These are phyloP conservation scores for Mystacides longicornis DNA, from an alignment of 2,888 invertebrate species.

Conservation along the genomic window DNA sequence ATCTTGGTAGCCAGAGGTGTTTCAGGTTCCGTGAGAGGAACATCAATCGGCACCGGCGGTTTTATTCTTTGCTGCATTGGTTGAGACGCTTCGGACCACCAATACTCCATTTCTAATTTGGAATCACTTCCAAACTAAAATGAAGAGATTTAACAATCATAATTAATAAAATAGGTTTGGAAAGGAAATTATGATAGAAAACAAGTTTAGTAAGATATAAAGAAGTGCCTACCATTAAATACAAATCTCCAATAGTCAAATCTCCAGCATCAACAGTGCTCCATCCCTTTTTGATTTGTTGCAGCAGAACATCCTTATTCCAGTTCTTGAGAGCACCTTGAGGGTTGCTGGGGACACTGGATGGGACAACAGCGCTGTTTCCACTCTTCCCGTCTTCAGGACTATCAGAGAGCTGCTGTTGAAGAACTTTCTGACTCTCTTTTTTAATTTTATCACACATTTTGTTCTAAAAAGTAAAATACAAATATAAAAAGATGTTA, in stretches of 20 bases:
- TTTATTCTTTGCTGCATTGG: slow-evolving; percentile 29
- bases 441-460: slow-evolving; percentile 24
- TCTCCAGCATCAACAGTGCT: slow-evolving; percentile 66
- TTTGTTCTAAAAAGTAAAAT: slow-evolving; percentile 27
- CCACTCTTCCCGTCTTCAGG: slow-evolving; percentile 19
- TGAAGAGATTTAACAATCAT: not conserved
- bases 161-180: too few relatives aligned
- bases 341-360: too few relatives aligned
- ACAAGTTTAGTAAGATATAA: too few relatives aligned
- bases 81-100: slow-evolving; percentile 58
- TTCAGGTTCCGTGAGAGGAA: slow-evolving; percentile 7
- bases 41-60: not conserved
- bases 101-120: slow-evolving; percentile 69
- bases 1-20: slow-evolving; percentile 9
- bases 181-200: too few relatives aligned
- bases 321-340: slow-evolving; percentile 21
- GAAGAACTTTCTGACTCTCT: not conserved
- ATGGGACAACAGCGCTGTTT: too few relatives aligned
- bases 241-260: slow-evolving; percentile 82
- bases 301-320: slow-evolving; percentile 36
- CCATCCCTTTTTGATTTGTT: slow-evolving; percentile 65
- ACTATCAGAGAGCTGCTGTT: slow-evolving; percentile 11
- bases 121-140: slow-evolving; percentile 65
- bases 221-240: slow-evolving; percentile 66
- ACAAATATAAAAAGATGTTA: not conserved